Conservation (phyloP, 2,888 invertebrate species). For the Willowsia nigromaculata region DNA sequence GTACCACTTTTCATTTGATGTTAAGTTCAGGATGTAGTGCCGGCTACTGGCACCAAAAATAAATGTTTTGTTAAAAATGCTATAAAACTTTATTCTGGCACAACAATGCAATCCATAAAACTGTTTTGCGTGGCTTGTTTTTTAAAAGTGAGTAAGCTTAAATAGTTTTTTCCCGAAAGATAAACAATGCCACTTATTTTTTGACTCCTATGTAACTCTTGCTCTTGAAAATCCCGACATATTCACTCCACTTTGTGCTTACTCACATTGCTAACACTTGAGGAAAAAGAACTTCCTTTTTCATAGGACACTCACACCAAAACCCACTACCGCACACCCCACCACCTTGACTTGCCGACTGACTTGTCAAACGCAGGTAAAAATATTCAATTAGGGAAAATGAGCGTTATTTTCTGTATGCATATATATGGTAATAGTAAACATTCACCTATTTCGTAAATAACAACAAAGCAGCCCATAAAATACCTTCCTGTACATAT, state of each 20-base stretch:
- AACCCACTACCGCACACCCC: background rate
- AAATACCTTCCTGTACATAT: background rate
- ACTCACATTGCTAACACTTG: no score
- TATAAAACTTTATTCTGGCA: background rate
- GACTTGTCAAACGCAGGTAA: slow-evolving; percentile 21
- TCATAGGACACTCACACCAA: slow-evolving; percentile 19
- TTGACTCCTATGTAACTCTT: background rate
- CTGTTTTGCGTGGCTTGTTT: background rate
- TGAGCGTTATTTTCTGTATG: background rate
- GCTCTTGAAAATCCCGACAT: background rate
- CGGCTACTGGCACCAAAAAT: background rate
- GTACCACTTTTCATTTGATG: background rate
- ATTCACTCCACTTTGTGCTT: background rate
- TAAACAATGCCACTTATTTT: background rate
- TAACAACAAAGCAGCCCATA: background rate
- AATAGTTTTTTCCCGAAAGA: background rate
- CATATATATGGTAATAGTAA: background rate
- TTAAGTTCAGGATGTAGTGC: background rate
- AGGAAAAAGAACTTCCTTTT: slow-evolving; percentile 29
- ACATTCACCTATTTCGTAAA: background rate
- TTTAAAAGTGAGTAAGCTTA: background rate
- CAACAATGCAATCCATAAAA: background rate
- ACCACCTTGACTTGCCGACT: slow-evolving; percentile 42
- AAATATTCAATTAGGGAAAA: background rate
- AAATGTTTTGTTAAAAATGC: background rate